phyloP scores from a whole-genome alignment of 2,888 invertebrate species.

The Sycophila texana region DNA sequence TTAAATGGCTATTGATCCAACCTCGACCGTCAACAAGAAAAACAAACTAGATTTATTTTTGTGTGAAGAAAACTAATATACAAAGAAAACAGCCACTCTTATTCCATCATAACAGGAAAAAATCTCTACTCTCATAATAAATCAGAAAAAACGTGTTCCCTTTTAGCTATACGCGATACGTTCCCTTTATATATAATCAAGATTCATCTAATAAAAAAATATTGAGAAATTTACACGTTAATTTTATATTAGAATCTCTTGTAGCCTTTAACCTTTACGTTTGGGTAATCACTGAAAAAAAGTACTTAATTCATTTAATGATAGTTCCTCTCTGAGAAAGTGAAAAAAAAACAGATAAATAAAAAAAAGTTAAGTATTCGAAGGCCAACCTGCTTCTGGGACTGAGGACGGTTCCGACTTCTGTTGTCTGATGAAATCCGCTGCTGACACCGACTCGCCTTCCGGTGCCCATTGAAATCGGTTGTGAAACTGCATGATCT shows the following conservation, averaged over 20 bases:
- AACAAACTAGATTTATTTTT: slow-evolving; percentile 13
- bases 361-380: background rate
- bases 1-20: slow-evolving; percentile 48
- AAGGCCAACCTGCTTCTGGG: slow-evolving; percentile 72
- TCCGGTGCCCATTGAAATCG: slow-evolving; percentile 87
- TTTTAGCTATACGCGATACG: background rate
- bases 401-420: slow-evolving; percentile 74
- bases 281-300: background rate
- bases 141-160: slow-evolving; percentile 2
- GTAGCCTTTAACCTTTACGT: background rate
- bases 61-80: too few relatives aligned
- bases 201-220: too few relatives aligned
- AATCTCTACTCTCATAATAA: background rate
- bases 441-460: slow-evolving; percentile 81
- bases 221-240: too few relatives aligned
- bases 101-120: background rate
- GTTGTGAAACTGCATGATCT: slow-evolving; percentile 84
- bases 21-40: slow-evolving; percentile 40
- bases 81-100: too few relatives aligned
- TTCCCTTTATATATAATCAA: background rate
- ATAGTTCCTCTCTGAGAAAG: slow-evolving; percentile 4
- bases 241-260: background rate
- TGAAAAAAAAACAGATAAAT: background rate
- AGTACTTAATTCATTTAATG: slow-evolving; percentile 1
- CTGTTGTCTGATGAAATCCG: slow-evolving; percentile 74